A percentile compares a stretch with the other conserved stretches of the same genome.
Evolutionary conservation across 2,888 invertebrate species (phyloP).

Genomic region (Melanophora roralis): DNA sequence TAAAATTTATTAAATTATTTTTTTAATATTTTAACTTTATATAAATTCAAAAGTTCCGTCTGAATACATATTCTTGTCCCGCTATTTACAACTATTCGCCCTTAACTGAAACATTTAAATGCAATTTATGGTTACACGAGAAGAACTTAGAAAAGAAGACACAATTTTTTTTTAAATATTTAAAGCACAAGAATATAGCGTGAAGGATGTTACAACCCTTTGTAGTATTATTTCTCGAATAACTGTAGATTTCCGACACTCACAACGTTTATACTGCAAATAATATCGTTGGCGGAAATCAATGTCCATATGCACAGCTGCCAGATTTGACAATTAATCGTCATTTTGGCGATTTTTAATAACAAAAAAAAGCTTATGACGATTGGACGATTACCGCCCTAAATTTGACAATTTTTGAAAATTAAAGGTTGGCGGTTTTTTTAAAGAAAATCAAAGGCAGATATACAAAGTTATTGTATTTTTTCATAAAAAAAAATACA

Average conservation of each 20-base stretch:
- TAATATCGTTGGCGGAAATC: background rate
- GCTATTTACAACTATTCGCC: constrained; percentile 37
- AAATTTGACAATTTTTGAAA: too few species aligned
- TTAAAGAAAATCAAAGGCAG: too few species aligned
- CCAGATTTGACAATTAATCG: too few species aligned
- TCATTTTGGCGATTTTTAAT: too few species aligned
- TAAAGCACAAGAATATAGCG: background rate
- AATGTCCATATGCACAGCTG: constrained; percentile 21
- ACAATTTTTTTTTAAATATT: background rate
- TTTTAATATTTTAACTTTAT: background rate
- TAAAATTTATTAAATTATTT: background rate
- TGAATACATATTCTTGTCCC: background rate
- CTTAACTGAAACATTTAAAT: constrained; percentile 55
- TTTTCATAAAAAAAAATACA: too few species aligned
- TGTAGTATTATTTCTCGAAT: constrained; percentile 53
- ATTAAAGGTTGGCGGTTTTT: too few species aligned
- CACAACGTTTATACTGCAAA: constrained; percentile 27
- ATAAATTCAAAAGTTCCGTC: constrained; percentile 8
- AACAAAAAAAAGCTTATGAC: too few species aligned
- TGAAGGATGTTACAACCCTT: constrained; percentile 46
- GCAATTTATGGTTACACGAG: constrained; percentile 34
- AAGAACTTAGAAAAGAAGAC: background rate
- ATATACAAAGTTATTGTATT: too few species aligned
- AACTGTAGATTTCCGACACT: constrained; percentile 44
- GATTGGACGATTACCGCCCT: too few species aligned